phyloP scores from a whole-genome alignment of 2,113 vertebrate genomes.

The Gavia stellata region DNA sequence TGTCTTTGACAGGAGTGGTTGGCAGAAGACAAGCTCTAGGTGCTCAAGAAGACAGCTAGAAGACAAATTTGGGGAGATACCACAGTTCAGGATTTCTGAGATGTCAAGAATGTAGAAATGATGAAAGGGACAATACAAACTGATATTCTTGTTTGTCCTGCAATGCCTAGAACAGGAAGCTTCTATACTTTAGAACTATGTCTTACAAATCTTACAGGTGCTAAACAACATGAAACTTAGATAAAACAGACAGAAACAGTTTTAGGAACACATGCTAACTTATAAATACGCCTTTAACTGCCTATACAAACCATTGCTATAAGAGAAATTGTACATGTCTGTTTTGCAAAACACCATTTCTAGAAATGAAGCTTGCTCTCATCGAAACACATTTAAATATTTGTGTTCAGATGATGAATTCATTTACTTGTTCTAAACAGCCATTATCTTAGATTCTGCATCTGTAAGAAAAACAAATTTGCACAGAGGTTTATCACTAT shows the following conservation, averaged over 20 bases:
- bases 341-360: slow-evolving; percentile 15
- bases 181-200: not conserved
- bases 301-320: not conserved
- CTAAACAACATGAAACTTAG: not conserved
- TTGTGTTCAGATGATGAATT: slow-evolving; percentile 9
- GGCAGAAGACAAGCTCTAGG: not conserved
- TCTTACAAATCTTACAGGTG: not conserved
- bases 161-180: not conserved
- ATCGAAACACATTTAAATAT: not conserved
- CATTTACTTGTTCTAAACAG: not conserved
- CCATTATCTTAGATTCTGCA: slow-evolving; percentile 4
- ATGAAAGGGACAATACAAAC: not conserved
- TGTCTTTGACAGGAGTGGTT: not conserved
- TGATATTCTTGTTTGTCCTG: not conserved
- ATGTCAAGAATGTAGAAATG: not conserved
- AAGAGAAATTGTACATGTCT: not conserved
- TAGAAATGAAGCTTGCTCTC: not conserved
- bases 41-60: not conserved
- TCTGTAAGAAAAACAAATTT: slow-evolving; percentile 24
- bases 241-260: not conserved
- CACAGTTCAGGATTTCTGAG: not conserved
- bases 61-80: not conserved
- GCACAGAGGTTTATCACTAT: not conserved
- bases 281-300: not conserved
- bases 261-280: not conserved